These are phyloP conservation scores for Maniola hyperantus DNA, from an alignment of 2,888 invertebrate genomes.

Conservation along the genomic window DNA sequence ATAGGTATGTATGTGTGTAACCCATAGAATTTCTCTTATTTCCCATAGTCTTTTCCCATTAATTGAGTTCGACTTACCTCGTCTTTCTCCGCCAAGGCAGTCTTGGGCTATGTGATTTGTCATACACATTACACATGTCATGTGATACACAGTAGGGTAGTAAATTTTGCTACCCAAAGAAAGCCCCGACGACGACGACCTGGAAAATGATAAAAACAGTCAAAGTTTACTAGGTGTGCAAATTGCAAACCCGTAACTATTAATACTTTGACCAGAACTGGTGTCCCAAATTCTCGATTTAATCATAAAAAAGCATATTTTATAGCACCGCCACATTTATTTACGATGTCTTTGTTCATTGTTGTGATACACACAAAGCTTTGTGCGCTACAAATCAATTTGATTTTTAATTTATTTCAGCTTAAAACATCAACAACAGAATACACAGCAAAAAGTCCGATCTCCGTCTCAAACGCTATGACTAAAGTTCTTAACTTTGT, in stretches of 20 bases:
- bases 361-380: not conserved
- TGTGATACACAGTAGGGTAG: not conserved
- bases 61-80: too few relatives aligned
- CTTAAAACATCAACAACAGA: conserved; percentile 13
- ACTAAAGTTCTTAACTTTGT: conserved; percentile 13
- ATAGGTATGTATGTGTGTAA: too few relatives aligned
- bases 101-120: too few relatives aligned
- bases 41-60: too few relatives aligned
- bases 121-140: too few relatives aligned
- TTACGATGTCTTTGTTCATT: not conserved
- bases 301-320: too few relatives aligned
- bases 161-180: not conserved
- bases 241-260: not conserved
- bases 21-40: too few relatives aligned
- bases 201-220: too few relatives aligned
- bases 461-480: conserved; percentile 7
- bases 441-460: not conserved
- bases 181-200: not conserved
- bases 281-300: not conserved
- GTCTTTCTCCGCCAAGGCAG: too few relatives aligned
- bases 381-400: not conserved
- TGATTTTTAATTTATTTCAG: conserved; percentile 17
- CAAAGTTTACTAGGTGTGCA: too few relatives aligned
- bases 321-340: not conserved
- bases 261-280: not conserved